Conservation (phyloP, 2,113 vertebrate genomes). For the Myocastor coypus region DNA sequence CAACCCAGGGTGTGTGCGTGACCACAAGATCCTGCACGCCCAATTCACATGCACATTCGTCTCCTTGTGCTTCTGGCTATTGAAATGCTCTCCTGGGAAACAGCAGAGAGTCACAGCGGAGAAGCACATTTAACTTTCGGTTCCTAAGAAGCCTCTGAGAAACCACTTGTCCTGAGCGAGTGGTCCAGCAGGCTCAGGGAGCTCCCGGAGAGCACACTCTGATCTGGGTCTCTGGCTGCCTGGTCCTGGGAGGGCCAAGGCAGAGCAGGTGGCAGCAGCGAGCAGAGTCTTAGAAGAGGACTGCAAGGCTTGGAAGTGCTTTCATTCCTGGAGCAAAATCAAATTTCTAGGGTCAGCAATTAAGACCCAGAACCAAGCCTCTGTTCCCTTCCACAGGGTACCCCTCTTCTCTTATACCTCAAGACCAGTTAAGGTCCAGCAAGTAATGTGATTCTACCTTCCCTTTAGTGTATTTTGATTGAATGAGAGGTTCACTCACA, state of each 20-base stretch:
- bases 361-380: background rate
- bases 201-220: background rate
- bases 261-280: background rate
- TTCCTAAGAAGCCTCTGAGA: conserved; percentile 31
- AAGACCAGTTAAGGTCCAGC: background rate
- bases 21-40: background rate
- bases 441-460: conserved; percentile 1
- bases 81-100: conserved; percentile 59
- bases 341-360: background rate
- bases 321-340: background rate
- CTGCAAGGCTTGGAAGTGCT: background rate
- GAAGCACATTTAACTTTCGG: conserved; percentile 58
- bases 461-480: background rate
- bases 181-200: conserved; percentile 13
- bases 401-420: background rate
- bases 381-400: background rate
- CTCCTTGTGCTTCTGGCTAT: conserved; percentile 63
- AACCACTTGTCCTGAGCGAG: conserved; percentile 64
- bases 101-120: conserved; percentile 72
- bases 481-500: background rate
- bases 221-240: background rate
- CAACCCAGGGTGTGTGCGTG: background rate
- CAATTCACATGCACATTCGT: background rate
- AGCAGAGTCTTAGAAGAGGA: background rate
- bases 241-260: background rate